Conservation (phyloP, 2,113 vertebrate genomes). For the Plecotus auritus region DNA sequence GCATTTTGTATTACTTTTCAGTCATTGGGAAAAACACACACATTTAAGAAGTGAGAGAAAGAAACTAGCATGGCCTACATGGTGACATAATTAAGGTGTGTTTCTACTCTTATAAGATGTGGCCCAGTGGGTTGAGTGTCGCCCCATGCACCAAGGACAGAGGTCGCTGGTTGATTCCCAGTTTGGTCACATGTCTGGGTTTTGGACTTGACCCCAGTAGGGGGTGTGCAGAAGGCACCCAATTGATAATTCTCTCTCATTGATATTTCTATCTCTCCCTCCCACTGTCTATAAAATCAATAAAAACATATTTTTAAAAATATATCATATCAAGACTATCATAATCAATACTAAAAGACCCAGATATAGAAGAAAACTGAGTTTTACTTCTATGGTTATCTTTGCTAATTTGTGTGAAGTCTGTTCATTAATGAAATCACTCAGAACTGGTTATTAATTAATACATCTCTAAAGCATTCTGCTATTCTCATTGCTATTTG, state of each 20-base stretch:
- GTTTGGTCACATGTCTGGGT: too few relatives aligned
- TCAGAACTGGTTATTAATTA: background rate
- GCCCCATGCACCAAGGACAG: too few relatives aligned
- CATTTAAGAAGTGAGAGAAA: background rate
- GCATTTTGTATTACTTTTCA: background rate
- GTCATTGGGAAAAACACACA: background rate
- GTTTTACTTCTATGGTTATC: background rate
- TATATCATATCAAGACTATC: background rate
- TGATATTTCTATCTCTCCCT: too few relatives aligned
- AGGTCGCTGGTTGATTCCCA: too few relatives aligned
- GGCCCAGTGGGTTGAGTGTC: too few relatives aligned
- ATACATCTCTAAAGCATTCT: background rate
- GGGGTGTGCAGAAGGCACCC: too few relatives aligned
- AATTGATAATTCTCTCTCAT: too few relatives aligned
- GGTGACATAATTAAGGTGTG: background rate
- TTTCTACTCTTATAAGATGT: background rate
- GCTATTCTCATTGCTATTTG: background rate
- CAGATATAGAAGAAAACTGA: background rate
- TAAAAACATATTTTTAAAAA: too few relatives aligned
- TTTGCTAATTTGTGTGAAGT: background rate
- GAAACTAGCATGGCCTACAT: background rate
- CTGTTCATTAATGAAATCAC: background rate
- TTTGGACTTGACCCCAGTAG: too few relatives aligned
- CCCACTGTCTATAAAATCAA: too few relatives aligned
- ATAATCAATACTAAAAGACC: background rate